Evolutionary conservation across 2,797 vertebrate species (phyloP).

Genomic region (Arremon aurantiirostris): DNA sequence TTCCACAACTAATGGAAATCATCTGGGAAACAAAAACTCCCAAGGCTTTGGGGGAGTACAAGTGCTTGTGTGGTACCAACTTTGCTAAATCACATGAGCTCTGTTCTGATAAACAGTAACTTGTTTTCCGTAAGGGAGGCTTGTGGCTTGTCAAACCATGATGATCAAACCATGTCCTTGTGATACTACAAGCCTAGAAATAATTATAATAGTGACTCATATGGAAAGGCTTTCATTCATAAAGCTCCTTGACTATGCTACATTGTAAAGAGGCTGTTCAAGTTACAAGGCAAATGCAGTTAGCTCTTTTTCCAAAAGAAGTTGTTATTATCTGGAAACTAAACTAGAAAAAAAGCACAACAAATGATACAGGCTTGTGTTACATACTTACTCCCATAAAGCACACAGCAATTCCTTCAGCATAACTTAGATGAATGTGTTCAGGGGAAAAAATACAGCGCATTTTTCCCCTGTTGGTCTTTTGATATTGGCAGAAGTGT

Average conservation of each 20-base stretch:
- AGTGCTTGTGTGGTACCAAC: background rate
- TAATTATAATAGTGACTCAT: background rate
- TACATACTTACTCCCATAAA: background rate
- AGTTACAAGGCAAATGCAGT: background rate
- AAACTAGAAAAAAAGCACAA: background rate
- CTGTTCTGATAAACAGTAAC: slow-evolving; percentile 21
- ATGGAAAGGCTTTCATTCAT: background rate
- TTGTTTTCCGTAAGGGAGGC: slow-evolving; percentile 38
- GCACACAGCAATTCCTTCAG: background rate
- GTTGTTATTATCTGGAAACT: background rate
- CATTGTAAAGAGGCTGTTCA: background rate
- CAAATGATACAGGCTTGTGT: background rate
- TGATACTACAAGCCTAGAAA: background rate
- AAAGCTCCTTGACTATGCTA: background rate
- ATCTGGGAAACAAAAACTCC: background rate
- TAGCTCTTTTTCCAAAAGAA: background rate
- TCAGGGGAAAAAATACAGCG: background rate
- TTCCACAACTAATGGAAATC: background rate
- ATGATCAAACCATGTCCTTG: background rate
- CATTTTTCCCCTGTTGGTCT: background rate
- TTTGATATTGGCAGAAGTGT: background rate
- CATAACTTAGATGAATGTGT: background rate
- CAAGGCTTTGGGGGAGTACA: background rate
- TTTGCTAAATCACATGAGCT: background rate
- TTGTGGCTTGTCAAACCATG: background rate